A percentile compares a stretch with the other conserved stretches of the same genome.
Conservation (phyloP, 2,113 vertebrate species). For the Mugil cephalus region DNA sequence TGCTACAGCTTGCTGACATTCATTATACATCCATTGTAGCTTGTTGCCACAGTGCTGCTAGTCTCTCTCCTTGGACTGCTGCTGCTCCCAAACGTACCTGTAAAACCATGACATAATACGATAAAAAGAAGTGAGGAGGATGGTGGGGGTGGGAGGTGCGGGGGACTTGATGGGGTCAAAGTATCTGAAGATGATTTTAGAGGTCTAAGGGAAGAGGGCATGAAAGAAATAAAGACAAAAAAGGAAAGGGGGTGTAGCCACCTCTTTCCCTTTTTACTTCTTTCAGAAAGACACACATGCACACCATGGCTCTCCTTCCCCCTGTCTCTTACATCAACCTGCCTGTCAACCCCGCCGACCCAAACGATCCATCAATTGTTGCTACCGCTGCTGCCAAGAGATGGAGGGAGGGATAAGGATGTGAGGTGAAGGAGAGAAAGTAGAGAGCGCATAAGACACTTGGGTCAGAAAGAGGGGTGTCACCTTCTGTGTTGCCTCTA, state of each 20-base stretch:
- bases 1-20: no score
- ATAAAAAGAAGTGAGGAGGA: not conserved
- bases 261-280: not conserved
- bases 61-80: not conserved
- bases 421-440: constrained; percentile 34
- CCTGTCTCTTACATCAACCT: constrained; percentile 69
- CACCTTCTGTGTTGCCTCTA: not conserved
- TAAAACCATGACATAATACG: constrained; percentile 12
- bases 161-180: constrained; percentile 25
- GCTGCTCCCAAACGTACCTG: constrained; percentile 6
- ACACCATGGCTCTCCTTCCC: constrained; percentile 39
- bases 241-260: constrained; percentile 8
- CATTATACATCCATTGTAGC: no score
- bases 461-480: constrained; percentile 12
- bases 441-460: constrained; percentile 23
- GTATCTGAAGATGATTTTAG: constrained; percentile 19
- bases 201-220: constrained; percentile 11
- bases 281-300: constrained; percentile 14
- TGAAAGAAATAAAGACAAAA: not conserved
- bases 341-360: constrained; percentile 66
- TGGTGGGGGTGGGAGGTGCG: no score
- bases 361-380: constrained; percentile 67
- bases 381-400: constrained; percentile 28
- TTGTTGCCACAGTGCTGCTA: no score
- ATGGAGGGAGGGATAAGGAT: constrained; percentile 39